A percentile compares a stretch with the other conserved stretches of the same genome.
Conservation (phyloP, 1,140 invertebrate species). For the Drosophila rhopaloa region DNA sequence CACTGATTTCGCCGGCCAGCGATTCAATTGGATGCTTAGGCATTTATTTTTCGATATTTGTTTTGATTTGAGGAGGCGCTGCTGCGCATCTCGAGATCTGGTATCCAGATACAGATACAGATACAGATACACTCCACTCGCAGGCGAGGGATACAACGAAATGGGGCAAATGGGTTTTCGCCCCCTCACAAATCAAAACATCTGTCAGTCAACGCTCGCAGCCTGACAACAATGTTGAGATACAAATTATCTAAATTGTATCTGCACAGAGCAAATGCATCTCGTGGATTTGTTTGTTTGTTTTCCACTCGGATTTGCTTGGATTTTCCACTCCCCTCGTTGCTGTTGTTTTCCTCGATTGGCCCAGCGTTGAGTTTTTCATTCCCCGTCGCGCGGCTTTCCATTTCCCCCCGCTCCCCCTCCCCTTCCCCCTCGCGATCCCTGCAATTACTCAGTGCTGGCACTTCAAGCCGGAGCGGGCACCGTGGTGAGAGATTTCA, state of each 20-base stretch:
- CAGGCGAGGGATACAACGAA: slow-evolving; percentile 1
- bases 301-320: slow-evolving; percentile 38
- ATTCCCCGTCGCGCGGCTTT: slow-evolving; percentile 38
- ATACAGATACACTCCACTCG: slow-evolving; percentile 19
- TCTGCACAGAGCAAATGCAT: slow-evolving; percentile 74
- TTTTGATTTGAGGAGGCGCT: slow-evolving; percentile 44
- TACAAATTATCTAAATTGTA: slow-evolving; percentile 84
- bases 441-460: slow-evolving; percentile 25
- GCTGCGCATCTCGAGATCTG: slow-evolving; percentile 21
- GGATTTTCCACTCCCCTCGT: slow-evolving; percentile 9
- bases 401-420: background rate
- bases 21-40: slow-evolving; percentile 67
- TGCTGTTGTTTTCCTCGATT: slow-evolving; percentile 20
- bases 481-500: slow-evolving; percentile 80
- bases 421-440: slow-evolving; percentile 3
- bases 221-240: slow-evolving; percentile 79
- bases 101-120: slow-evolving; percentile 19
- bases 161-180: slow-evolving; percentile 36
- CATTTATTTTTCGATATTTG: slow-evolving; percentile 69
- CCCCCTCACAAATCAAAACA: slow-evolving; percentile 72
- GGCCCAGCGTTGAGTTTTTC: slow-evolving; percentile 32
- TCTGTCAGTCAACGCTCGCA: slow-evolving; percentile 75
- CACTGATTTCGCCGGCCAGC: slow-evolving; percentile 61
- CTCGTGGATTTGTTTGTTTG: slow-evolving; percentile 75
- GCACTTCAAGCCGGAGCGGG: slow-evolving; percentile 35